phyloP scores from a whole-genome alignment of 1,140 invertebrate species.

The Liolophura sinensis region DNA sequence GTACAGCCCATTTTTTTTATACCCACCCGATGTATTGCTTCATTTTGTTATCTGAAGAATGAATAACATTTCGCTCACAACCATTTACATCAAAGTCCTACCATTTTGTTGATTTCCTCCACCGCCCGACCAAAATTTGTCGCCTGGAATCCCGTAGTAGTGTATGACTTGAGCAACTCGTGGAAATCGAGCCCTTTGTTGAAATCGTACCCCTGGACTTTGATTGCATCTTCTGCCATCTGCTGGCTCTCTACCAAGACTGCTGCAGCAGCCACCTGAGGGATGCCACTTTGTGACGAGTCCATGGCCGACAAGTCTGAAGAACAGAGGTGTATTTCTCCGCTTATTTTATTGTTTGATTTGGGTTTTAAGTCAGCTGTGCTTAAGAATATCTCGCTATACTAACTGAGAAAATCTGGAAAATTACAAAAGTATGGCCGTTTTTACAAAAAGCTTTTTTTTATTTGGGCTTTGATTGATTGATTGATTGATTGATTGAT shows the following conservation, averaged over 20 bases:
- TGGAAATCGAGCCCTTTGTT: conserved; percentile 88
- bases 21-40: too few relatives aligned
- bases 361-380: too few relatives aligned
- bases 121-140: conserved; percentile 92
- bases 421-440: too few relatives aligned
- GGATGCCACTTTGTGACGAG: background rate
- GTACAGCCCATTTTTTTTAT: too few relatives aligned
- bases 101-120: conserved; percentile 91
- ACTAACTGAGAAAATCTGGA: too few relatives aligned
- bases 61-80: too few relatives aligned
- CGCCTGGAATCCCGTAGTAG: conserved; percentile 91
- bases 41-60: too few relatives aligned
- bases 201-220: conserved; percentile 78
- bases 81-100: conserved; percentile 57
- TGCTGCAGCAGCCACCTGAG: conserved; percentile 57
- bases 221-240: conserved; percentile 66
- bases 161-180: conserved; percentile 79
- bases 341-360: background rate
- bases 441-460: too few relatives aligned
- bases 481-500: too few relatives aligned
- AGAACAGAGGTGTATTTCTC: background rate
- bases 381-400: too few relatives aligned
- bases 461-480: too few relatives aligned
- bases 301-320: background rate
- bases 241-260: conserved; percentile 69